Evolutionary conservation across 2,113 vertebrate species (phyloP), one percentile per base, ranked within the genome.

Genomic region (Albula goreensis): DNA sequence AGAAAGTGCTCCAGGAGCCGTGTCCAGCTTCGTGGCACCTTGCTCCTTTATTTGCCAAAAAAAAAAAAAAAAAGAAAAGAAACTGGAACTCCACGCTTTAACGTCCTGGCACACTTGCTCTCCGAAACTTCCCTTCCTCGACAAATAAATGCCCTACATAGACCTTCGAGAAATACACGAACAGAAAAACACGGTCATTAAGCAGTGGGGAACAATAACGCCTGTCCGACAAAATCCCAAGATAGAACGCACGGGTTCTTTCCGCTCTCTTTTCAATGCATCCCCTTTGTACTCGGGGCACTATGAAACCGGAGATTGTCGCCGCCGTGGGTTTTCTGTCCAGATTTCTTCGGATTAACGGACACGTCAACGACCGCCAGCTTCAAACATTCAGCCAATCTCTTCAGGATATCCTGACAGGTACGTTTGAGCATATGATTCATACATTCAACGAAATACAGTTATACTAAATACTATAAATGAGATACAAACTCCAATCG

Each of bases 301-400:
- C 94, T 91, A 99, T 99, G 98, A 98, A 98, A 92, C 97, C 96
- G 90, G 97, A 99, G 94, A 99, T 99, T 91, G 97, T 89, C 93
- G 98, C 98, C 90, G 98, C 98, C 78, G 97, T 99, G 91, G 94
- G 94, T 87, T 99, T 99, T 95, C 97, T 99, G 93, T 95, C 98
- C 89, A 97, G 98, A 93, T 98, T 99, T 91, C 96, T 99, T 94
- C 94, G 97, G 91, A 97, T 98, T 91, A 98, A 98, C 94, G 98
- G 98, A 90, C 95, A 97, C 90, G 97, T 98, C 95, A 98, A 98
- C 95, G 98, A 99, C 89, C 94, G 97, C 92, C 97, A 99, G 95
- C 96, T 99, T 89, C 98, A 99, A 91, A 98, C 97, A 50, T 99
- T 99, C 96, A 98, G 94, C 95, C 97, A 97, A 93, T 97, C 96